phyloP scores from a whole-genome alignment of 2,888 invertebrate genomes.

The Alloscopus bannaensis region DNA sequence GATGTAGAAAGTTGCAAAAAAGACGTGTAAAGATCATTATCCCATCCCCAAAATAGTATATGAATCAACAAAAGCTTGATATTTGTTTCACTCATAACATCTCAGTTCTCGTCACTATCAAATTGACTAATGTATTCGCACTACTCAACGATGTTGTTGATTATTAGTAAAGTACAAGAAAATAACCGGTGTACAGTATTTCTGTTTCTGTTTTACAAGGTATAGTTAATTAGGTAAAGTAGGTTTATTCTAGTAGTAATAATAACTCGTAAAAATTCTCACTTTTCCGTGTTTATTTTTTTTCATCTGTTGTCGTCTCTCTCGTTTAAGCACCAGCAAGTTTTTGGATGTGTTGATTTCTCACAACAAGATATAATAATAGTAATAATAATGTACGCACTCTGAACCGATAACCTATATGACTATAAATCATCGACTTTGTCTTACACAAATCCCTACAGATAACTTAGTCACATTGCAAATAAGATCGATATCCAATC shows the following conservation, averaged over 20 bases:
- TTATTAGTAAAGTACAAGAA: slow-evolving; percentile 18
- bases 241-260: slow-evolving; percentile 1
- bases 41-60: slow-evolving; percentile 13
- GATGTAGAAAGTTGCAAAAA: slow-evolving; percentile 22
- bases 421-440: no score
- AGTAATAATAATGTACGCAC: background rate
- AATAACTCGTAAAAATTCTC: slow-evolving; percentile 50
- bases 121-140: background rate
- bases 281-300: slow-evolving; percentile 32
- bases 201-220: background rate
- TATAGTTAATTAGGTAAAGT: slow-evolving; percentile 12
- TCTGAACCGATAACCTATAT: no score
- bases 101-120: background rate
- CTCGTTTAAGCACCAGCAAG: slow-evolving; percentile 39
- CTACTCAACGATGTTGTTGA: no score
- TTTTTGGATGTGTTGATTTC: slow-evolving; percentile 35
- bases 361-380: slow-evolving; percentile 5
- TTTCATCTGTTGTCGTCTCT: slow-evolving; percentile 1
- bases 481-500: no score
- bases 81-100: background rate
- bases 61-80: background rate
- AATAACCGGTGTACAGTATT: slow-evolving; percentile 24
- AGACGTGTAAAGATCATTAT: slow-evolving; percentile 23
- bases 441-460: no score
- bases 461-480: no score